Percentiles rank a stretch among this genome's conserved stretches.
Evolutionary conservation across 2,888 invertebrate species (phyloP).

Genomic region (Girardia tigrina): DNA sequence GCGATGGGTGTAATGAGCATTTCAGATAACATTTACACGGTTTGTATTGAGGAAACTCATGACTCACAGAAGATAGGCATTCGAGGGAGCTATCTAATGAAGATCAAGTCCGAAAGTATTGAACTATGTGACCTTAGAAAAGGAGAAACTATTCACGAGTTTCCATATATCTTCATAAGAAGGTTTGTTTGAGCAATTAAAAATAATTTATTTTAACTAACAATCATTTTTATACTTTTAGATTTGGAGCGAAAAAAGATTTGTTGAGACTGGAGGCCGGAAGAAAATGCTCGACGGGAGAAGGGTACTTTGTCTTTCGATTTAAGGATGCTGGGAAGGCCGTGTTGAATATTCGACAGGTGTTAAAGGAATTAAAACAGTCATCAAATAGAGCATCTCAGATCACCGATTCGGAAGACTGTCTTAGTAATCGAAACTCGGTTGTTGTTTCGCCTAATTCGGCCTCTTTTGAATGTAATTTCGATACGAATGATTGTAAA

Average conservation of each 20-base stretch:
- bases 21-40: slow-evolving; percentile 9
- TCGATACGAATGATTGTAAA: neutral
- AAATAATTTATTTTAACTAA: no score
- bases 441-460: neutral
- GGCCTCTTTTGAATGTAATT: neutral
- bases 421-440: neutral
- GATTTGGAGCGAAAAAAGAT: slow-evolving; percentile 24
- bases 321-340: slow-evolving; percentile 5
- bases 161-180: neutral
- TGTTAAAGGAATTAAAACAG: neutral
- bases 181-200: no score
- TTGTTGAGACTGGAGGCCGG: slow-evolving; percentile 18
- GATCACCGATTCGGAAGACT: neutral
- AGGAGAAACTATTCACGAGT: neutral
- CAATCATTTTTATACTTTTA: no score
- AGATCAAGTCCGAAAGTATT: neutral
- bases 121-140: neutral
- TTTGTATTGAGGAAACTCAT: neutral
- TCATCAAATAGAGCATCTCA: neutral
- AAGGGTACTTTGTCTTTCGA: slow-evolving; percentile 24
- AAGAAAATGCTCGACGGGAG: slow-evolving; percentile 25
- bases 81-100: neutral
- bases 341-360: neutral
- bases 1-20: neutral
- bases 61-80: neutral